phyloP scores from a whole-genome alignment of 1,140 invertebrate species.

The Zaprionus kolodkinae region DNA sequence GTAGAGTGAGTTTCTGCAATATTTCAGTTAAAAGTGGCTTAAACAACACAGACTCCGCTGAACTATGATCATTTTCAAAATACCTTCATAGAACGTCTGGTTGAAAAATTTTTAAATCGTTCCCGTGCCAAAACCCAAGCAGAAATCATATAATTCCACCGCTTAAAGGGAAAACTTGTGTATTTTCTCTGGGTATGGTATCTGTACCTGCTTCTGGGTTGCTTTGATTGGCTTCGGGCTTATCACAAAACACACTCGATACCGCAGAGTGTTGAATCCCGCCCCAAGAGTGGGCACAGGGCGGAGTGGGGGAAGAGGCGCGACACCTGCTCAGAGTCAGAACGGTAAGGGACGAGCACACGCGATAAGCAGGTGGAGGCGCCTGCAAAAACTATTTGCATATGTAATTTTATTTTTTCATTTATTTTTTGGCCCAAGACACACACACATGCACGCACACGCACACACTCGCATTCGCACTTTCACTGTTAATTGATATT shows the following conservation, averaged over 20 bases:
- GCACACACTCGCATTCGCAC: neutral
- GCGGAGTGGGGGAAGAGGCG: constrained; percentile 9
- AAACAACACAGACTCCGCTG: too few species aligned
- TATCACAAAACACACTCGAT: constrained; percentile 46
- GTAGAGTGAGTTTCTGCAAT: too few species aligned
- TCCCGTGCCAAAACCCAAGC: too few species aligned
- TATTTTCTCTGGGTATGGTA: neutral
- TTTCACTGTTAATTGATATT: constrained; percentile 52
- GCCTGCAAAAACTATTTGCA: constrained; percentile 45
- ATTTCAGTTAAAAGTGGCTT: too few species aligned
- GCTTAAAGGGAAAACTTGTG: neutral
- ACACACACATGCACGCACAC: constrained; percentile 11
- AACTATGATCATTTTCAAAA: too few species aligned
- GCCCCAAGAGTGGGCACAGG: neutral
- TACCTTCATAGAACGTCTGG: too few species aligned
- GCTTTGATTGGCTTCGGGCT: constrained; percentile 47
- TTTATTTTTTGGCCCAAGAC: constrained; percentile 13
- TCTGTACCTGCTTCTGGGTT: constrained; percentile 10
- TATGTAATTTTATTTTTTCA: constrained; percentile 49
- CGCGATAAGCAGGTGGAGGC: constrained; percentile 16
- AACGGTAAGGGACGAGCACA: constrained; percentile 12
- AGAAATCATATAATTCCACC: too few species aligned
- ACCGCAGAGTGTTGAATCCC: constrained; percentile 1
- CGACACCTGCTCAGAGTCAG: constrained; percentile 21
- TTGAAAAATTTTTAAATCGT: neutral